phyloP scores from a whole-genome alignment of 2,113 vertebrate genomes.

The Heliornis fulica region DNA sequence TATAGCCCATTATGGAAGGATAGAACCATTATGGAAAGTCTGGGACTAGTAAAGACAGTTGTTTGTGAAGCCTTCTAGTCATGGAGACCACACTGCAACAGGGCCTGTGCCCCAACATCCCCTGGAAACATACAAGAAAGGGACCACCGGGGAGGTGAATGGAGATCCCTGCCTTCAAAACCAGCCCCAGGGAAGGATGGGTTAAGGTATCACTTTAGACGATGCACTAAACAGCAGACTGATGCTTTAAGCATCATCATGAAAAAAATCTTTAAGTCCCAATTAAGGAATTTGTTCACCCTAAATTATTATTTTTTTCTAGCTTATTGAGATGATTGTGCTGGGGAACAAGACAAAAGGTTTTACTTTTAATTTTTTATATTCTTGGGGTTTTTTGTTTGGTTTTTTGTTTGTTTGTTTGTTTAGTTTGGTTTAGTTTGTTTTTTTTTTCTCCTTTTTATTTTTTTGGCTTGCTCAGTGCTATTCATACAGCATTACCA shows the following conservation, averaged over 20 bases:
- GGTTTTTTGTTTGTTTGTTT: background rate
- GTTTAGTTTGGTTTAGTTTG: too few species aligned
- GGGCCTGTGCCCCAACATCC: background rate
- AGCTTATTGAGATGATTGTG: background rate
- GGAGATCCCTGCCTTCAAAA: background rate
- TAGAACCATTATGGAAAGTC: too few species aligned
- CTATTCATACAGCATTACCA: slow-evolving; percentile 36
- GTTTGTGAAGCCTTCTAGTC: background rate
- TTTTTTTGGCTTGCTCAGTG: slow-evolving; percentile 34
- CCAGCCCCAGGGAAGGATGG: background rate
- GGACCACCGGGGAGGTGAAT: background rate
- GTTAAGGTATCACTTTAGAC: background rate
- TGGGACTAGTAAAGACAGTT: background rate
- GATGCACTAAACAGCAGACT: background rate
- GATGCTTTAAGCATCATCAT: background rate
- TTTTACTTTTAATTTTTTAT: background rate
- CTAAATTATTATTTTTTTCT: background rate
- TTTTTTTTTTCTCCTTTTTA: background rate
- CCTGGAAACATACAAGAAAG: background rate
- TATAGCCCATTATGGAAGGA: background rate
- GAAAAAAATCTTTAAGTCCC: background rate
- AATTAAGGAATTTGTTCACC: background rate
- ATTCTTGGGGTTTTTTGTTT: background rate
- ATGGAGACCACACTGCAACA: background rate
- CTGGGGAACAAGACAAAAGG: background rate